These are phyloP conservation scores for Hormiphora californensis DNA, from an alignment of 37 sponge, comb jelly and placozoan genomes.

Conservation along the genomic window DNA sequence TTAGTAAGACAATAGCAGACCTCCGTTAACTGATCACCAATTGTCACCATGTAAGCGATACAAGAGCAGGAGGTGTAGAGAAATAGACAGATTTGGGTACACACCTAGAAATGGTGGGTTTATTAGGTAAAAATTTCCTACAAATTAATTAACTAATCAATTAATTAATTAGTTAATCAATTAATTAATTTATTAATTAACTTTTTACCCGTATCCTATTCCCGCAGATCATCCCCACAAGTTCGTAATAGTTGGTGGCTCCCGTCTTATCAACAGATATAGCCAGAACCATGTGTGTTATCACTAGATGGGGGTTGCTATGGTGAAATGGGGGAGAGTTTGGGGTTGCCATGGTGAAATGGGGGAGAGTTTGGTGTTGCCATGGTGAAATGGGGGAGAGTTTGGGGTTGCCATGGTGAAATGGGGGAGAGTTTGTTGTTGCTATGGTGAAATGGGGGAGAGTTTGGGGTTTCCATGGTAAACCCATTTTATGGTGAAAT, in stretches of 20 bases:
- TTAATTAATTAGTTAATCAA: neutral
- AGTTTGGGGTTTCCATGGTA: too few species aligned
- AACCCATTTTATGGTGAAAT: too few species aligned
- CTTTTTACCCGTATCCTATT: neutral
- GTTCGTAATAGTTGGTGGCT: neutral
- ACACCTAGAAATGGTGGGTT: neutral
- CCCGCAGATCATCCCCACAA: slow-evolving; percentile 21
- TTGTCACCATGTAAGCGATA: slow-evolving; percentile 35
- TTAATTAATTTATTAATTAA: too few species aligned
- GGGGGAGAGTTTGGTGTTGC: too few species aligned
- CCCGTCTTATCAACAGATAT: neutral
- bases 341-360: too few species aligned
- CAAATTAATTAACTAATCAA: neutral
- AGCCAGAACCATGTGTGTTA: slow-evolving; percentile 25
- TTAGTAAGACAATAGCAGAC: slow-evolving; percentile 19
- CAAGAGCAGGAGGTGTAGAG: neutral
- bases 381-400: too few species aligned
- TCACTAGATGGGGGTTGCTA: too few species aligned
- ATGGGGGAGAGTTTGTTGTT: too few species aligned
- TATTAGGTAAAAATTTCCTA: neutral
- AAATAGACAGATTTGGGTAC: neutral
- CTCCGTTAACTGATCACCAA: neutral
- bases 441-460: too few species aligned
- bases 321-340: too few species aligned
- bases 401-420: too few species aligned